Base-by-base conservation (phyloP, 1,140 invertebrate species). In the Penaeus japonicus region DNA sequence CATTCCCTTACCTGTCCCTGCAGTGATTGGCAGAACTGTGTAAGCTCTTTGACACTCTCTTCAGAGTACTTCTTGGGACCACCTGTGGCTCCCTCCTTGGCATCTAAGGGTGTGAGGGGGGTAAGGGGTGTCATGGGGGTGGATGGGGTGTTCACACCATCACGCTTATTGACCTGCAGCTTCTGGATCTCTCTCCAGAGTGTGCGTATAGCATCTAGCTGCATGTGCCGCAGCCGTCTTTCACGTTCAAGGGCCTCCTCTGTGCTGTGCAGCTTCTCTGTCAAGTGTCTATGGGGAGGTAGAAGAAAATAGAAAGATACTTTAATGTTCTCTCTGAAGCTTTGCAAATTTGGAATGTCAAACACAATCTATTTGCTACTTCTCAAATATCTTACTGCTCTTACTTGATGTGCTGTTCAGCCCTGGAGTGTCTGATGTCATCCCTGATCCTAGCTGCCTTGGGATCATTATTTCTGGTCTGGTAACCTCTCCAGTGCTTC, bases 131-230 rank as follows among this genome's bases (percentile, higher is more conserved):
- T 90, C 57, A 89, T 89, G 27, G 90, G 90, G 10, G 90, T 90
- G 24, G 90, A 90, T 39, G 90, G 89, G 27, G 89, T 89, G 32
- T 87, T 90, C 18, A 87, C 59, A 53, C 82, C 88, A 18, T 89
- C 84, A 12, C 85, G 73, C 35, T 84, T 85, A 5, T 78, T 88
- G 22, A 86, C 89, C 85, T 91, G 89, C 59, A 91, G 86, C 55
- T 89, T 87, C 77, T 90, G 89, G n/a, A 98, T 96, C 93, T 97
- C 97, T 92, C 97, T 96, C 96, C 97, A 98, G 5, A 98, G 92
- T 12, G 96, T 96, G 92, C 96, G 96, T 88, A 97, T 97, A 5
- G 96, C 96, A 92, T 98, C 96, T 94, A 97, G 96, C 93, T 98
- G 97, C 65, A 98, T 92, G 90, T 96, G 94, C 91, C 97, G 96